Percentiles rank a stretch among this genome's conserved stretches.
Evolutionary conservation across 2,888 invertebrate genomes (phyloP).

Genomic region (Tachystola acroxantha): DNA sequence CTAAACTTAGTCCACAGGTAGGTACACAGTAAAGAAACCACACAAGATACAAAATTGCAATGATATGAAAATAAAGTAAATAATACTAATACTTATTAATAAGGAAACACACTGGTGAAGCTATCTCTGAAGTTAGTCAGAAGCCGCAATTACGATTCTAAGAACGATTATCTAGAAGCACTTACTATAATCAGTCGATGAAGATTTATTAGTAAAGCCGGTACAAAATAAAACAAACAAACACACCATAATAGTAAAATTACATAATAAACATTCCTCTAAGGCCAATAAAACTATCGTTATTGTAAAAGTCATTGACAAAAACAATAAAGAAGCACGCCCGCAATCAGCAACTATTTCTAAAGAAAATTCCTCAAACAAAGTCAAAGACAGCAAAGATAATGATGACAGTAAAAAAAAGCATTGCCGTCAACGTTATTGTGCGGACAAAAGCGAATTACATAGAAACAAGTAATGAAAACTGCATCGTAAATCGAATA

Average conservation of each 20-base stretch:
- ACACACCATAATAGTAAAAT: too few relatives aligned
- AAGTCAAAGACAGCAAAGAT: conserved; percentile 11
- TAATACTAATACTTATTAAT: conserved; percentile 3
- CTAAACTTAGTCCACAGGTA: too few relatives aligned
- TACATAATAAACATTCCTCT: too few relatives aligned
- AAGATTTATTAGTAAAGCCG: conserved; percentile 28
- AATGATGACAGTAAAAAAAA: conserved; percentile 34
- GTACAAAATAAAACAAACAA: neutral
- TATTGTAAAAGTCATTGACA: too few relatives aligned
- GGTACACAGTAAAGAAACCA: too few relatives aligned
- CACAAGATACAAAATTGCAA: neutral
- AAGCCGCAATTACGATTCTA: conserved; percentile 33
- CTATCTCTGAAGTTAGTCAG: conserved; percentile 24
- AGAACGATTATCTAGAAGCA: conserved; percentile 51
- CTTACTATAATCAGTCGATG: conserved; percentile 52
- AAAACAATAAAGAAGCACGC: too few relatives aligned
- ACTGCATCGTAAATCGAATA: conserved; percentile 51
- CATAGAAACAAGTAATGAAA: conserved; percentile 41
- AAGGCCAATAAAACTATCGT: too few relatives aligned
- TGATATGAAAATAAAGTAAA: neutral
- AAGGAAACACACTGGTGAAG: neutral
- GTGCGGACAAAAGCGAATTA: conserved; percentile 32
- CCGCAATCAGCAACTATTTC: too few relatives aligned
- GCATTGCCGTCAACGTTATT: conserved; percentile 23
- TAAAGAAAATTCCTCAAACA: conserved; percentile 1